A percentile compares a stretch with the other conserved stretches of the same genome.
Conservation (phyloP, 2,797 vertebrate species). For the Cryptoblepharus egeriae region DNA sequence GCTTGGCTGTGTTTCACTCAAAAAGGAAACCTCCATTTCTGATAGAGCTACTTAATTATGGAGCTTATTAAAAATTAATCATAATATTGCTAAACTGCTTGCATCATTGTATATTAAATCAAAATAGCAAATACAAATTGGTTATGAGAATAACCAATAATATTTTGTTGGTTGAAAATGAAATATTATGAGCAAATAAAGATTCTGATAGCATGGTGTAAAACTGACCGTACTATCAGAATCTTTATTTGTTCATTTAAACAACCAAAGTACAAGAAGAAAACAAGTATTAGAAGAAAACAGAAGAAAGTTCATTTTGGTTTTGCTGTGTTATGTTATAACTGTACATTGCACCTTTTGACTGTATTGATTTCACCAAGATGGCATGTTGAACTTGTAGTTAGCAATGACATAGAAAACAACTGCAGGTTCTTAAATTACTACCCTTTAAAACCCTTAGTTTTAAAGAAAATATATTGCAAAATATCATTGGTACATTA, state of each 20-base stretch:
- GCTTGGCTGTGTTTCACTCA: not conserved
- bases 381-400: not conserved
- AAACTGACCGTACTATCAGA: not conserved
- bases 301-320: too few relatives aligned
- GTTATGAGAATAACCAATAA: not conserved
- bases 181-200: too few relatives aligned
- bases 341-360: not conserved
- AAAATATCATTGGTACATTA: constrained; percentile 28
- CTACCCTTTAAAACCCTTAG: constrained; percentile 32
- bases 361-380: constrained; percentile 14
- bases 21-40: too few relatives aligned
- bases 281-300: not conserved
- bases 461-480: constrained; percentile 44
- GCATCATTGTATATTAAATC: not conserved
- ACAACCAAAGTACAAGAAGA: not conserved
- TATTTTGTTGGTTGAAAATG: not conserved
- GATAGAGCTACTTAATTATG: not conserved
- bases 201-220: too few relatives aligned
- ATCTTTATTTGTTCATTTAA: not conserved
- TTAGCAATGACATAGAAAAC: not conserved
- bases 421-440: constrained; percentile 42
- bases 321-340: not conserved
- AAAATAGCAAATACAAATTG: not conserved
- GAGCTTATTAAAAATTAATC: too few relatives aligned
- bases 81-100: not conserved